Percentiles rank a stretch among this genome's conserved stretches.
Evolutionary conservation across 2,797 vertebrate species (phyloP).

Genomic region (Aldrovandia affinis): DNA sequence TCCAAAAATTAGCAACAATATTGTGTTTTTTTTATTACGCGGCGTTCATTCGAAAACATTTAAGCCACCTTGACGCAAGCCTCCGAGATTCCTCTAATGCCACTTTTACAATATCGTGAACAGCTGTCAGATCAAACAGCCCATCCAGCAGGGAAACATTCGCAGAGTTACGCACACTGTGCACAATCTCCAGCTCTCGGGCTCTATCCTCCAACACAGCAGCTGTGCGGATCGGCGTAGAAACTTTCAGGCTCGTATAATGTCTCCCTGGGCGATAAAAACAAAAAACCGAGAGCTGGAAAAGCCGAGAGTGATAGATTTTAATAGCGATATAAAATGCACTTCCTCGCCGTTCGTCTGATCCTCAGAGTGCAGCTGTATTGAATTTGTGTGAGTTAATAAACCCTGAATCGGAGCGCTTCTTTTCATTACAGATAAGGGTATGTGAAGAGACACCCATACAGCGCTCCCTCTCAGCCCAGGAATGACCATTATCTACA

Average conservation of each 20-base stretch:
- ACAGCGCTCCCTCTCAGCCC: background rate
- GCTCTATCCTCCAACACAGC: background rate
- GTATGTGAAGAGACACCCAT: background rate
- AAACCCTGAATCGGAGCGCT: background rate
- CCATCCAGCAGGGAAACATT: background rate
- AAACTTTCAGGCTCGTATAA: no score
- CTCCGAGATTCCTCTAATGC: background rate
- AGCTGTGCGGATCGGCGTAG: background rate
- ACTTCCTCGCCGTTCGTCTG: background rate
- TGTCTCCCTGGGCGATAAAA: background rate
- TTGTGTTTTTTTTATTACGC: no score
- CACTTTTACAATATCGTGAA: background rate
- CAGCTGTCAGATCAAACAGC: background rate
- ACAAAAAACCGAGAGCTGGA: background rate
- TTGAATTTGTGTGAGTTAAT: background rate
- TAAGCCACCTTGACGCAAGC: background rate
- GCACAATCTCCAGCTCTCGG: background rate
- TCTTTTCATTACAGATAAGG: background rate
- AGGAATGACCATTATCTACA: background rate
- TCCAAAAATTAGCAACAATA: no score
- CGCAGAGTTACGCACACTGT: background rate
- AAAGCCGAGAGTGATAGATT: no score
- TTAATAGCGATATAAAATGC: background rate
- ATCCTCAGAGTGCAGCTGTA: background rate
- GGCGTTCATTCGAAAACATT: no score